Base-by-base conservation (phyloP, 2,113 vertebrate species). In the Lampris incognitus region DNA sequence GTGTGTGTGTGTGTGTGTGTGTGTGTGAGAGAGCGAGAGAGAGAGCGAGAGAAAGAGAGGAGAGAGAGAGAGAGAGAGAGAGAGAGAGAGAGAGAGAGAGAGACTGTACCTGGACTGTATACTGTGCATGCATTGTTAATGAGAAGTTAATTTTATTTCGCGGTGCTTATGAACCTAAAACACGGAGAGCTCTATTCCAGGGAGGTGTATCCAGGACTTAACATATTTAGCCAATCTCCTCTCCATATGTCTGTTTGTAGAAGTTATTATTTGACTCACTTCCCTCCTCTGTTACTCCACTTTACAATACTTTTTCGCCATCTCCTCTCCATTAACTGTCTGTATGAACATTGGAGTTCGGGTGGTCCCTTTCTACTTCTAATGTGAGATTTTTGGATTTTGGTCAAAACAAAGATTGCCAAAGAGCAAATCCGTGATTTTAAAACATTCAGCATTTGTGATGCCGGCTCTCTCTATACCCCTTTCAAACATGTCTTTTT, bases 101-200 rank as follows among this genome's bases (percentile, higher is more conserved):
- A 24, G 24, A 24, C 24, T 10, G 50, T 52, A 2, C 50, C 9
- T 52, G 50, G 50, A 3, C 4, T 5, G 13, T 6, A 52, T 52
- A 11, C 24, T 24, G 3, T 46, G 11, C 24, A 2, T 38, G 48
- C 4, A 2, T 2, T 24, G 39, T 46, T 9, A 37, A 52, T 44
- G 51, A 44, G 24, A 52, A 13, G 39, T 39, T 74, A 38, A 55
- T 59, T 76, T 60, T 85, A 70, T 66, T 66, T 58, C 69, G 62
- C 62, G 82, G 70, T 74, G 69, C 66, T 83, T 74, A 73, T 88
- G 75, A 58, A 73, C 40, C 69, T 67, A 48, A 72, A 63, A 74
- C 58, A 44, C 56, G 58, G 55, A 48, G 37, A 46, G 44, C 44
- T 66, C 42, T 57, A 13, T 52, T 70, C 8, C 54, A 75, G 60